Percentiles rank a stretch among this genome's conserved stretches.
Conservation (phyloP, 2,797 vertebrate species). For the Molothrus aeneus region DNA sequence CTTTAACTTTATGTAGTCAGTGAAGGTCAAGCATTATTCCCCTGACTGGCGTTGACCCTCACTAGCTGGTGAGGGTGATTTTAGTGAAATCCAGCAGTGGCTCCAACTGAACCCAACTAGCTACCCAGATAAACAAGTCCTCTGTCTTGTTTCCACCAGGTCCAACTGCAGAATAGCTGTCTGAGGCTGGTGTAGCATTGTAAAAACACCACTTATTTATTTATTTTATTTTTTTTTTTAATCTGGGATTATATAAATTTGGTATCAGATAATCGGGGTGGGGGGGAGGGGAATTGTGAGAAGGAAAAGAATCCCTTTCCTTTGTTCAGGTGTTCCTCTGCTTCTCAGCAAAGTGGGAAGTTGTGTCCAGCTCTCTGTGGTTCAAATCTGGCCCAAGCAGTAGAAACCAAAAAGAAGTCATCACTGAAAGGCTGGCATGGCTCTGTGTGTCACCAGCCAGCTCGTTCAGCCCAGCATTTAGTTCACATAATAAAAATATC, state of each 20-base stretch:
- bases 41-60: background rate
- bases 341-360: background rate
- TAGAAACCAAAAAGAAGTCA: conserved; percentile 35
- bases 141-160: background rate
- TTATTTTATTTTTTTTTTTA: background rate
- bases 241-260: background rate
- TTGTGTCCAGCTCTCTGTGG: background rate
- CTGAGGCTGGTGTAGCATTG: background rate
- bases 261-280: background rate
- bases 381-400: background rate
- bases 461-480: background rate
- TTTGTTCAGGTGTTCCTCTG: background rate
- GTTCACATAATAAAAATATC: conserved; percentile 10
- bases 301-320: background rate
- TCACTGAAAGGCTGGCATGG: background rate
- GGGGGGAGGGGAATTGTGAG: background rate
- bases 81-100: background rate
- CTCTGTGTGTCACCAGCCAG: background rate
- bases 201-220: background rate
- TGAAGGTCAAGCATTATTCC: background rate
- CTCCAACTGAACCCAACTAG: background rate
- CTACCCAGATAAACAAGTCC: background rate
- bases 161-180: background rate
- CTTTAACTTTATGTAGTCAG: conserved; percentile 16
- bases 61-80: background rate